A percentile compares a stretch with the other conserved stretches of the same genome.
phyloP scores from a whole-genome alignment of 2,888 invertebrate genomes.

The Anticlea derivata region DNA sequence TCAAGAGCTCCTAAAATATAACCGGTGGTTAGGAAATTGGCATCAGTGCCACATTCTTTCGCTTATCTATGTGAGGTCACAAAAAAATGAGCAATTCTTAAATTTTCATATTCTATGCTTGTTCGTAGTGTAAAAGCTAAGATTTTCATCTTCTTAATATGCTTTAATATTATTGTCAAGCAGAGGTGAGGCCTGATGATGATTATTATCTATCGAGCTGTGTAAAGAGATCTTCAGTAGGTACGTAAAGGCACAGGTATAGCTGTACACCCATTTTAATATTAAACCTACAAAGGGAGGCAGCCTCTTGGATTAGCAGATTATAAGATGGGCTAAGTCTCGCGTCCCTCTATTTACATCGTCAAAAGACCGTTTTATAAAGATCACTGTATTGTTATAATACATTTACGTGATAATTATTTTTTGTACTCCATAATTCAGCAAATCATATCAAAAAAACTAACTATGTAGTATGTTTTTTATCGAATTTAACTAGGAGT shows the following conservation, averaged over 20 bases:
- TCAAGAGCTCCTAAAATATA: not conserved
- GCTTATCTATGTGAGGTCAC: too few relatives aligned
- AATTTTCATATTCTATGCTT: too few relatives aligned
- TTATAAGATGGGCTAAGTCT: constrained; percentile 45
- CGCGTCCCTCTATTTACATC: constrained; percentile 32
- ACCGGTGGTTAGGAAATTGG: constrained; percentile 16
- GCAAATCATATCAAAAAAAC: too few relatives aligned
- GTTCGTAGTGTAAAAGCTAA: too few relatives aligned
- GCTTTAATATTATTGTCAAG: too few relatives aligned
- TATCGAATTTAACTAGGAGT: too few relatives aligned
- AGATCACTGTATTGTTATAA: not conserved
- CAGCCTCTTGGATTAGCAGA: constrained; percentile 43
- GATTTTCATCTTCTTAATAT: too few relatives aligned
- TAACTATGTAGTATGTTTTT: too few relatives aligned
- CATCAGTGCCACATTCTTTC: constrained; percentile 19
- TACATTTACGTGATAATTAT: constrained; percentile 2
- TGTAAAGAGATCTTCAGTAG: too few relatives aligned
- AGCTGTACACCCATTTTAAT: not conserved
- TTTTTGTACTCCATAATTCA: constrained; percentile 1
- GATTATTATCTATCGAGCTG: too few relatives aligned
- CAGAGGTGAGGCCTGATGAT: too few relatives aligned
- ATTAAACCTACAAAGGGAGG: constrained; percentile 18
- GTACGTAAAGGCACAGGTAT: not conserved
- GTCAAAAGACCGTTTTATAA: constrained; percentile 4
- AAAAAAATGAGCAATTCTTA: too few relatives aligned